Evolutionary conservation across 2,888 invertebrate genomes (phyloP).

Genomic region (Maniola hyperantus): DNA sequence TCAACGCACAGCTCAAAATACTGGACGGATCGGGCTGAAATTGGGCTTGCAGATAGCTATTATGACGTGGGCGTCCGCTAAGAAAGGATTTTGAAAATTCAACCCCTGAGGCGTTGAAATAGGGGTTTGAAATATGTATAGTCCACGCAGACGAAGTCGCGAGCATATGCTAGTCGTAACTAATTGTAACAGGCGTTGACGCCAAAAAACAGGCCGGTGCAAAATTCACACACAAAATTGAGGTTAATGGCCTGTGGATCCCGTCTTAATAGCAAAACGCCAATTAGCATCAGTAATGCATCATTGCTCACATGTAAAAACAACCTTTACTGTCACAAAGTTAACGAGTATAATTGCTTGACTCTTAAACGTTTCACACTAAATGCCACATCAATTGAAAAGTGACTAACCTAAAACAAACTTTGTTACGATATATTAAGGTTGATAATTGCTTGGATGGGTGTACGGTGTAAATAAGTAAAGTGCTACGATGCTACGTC

Average conservation of each 20-base stretch:
- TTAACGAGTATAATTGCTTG: slow-evolving; percentile 4
- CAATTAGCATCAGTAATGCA: slow-evolving; percentile 50
- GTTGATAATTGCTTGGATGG: background rate
- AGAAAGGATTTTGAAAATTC: too few species aligned
- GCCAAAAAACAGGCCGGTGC: slow-evolving; percentile 32
- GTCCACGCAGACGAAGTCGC: too few species aligned
- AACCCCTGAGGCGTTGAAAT: too few species aligned
- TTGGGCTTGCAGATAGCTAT: too few species aligned
- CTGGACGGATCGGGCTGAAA: too few species aligned
- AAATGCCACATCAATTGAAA: slow-evolving; percentile 18
- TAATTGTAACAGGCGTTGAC: slow-evolving; percentile 10
- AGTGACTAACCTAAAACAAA: background rate
- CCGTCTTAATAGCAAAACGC: slow-evolving; percentile 52
- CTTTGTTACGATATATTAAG: background rate
- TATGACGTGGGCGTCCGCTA: too few species aligned
- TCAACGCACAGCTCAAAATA: too few species aligned
- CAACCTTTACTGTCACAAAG: background rate
- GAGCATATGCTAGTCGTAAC: slow-evolving; percentile 12
- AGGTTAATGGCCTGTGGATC: slow-evolving; percentile 53
- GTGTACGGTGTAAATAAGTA: slow-evolving; percentile 6
- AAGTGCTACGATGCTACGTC: slow-evolving; percentile 11
- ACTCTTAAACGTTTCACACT: background rate
- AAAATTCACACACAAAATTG: slow-evolving; percentile 48
- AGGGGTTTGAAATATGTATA: too few species aligned
- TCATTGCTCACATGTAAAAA: slow-evolving; percentile 29